Percentiles rank a stretch among this genome's conserved stretches.
Evolutionary conservation across 2,888 invertebrate species (phyloP).

Genomic region (Andrena trimmerana): DNA sequence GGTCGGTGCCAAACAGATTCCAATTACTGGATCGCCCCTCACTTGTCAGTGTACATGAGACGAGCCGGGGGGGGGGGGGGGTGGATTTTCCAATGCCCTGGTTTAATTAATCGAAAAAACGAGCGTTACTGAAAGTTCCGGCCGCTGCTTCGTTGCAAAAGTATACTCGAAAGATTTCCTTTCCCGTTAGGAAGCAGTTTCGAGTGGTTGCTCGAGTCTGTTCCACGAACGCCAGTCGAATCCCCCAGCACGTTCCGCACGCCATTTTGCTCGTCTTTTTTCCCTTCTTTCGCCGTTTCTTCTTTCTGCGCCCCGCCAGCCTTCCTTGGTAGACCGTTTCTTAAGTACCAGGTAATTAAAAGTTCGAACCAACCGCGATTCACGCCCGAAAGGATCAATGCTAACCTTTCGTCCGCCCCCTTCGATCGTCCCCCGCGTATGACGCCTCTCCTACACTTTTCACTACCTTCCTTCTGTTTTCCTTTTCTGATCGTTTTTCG

Average conservation of each 20-base stretch:
- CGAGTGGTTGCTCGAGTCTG: constrained; percentile 68
- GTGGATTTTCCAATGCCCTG: not conserved
- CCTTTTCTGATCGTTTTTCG: constrained; percentile 27
- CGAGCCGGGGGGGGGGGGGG: not conserved
- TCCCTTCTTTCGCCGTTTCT: constrained; percentile 8
- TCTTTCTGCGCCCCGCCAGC: constrained; percentile 1
- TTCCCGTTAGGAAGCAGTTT: constrained; percentile 70
- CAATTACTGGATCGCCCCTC: constrained; percentile 23
- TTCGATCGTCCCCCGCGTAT: constrained; percentile 8
- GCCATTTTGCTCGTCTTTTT: constrained; percentile 38
- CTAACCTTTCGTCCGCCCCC: constrained; percentile 12
- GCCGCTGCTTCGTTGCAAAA: constrained; percentile 8
- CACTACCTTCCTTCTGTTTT: constrained; percentile 13
- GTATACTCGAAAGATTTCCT: constrained; percentile 67
- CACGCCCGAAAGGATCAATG: constrained; percentile 60
- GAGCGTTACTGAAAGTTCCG: constrained; percentile 24
- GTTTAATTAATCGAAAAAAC: constrained; percentile 68
- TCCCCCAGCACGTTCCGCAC: constrained; percentile 39
- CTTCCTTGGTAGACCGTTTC: constrained; percentile 58
- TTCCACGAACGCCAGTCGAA: constrained; percentile 52
- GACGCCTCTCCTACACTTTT: constrained; percentile 1
- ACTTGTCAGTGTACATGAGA: not conserved
- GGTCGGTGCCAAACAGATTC: constrained; percentile 12
- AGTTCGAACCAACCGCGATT: constrained; percentile 76
- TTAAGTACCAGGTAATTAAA: constrained; percentile 78